Conservation (phyloP, 2,797 vertebrate species). For the Spinibarbus caldwelli region DNA sequence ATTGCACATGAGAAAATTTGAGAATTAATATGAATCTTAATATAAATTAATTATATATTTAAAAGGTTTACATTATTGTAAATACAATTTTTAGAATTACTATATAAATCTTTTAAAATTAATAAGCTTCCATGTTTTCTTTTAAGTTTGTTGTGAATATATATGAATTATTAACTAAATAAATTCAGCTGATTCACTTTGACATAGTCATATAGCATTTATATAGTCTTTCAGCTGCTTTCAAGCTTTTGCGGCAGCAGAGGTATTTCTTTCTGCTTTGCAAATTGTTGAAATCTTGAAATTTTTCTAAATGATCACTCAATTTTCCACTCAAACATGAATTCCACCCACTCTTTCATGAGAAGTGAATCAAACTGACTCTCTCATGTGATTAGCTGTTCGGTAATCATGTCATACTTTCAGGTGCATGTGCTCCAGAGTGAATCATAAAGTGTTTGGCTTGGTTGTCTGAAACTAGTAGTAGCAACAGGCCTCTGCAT, state of each 20-base stretch:
- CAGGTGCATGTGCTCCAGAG: neutral
- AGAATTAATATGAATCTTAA: neutral
- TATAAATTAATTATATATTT: neutral
- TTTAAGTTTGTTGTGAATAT: neutral
- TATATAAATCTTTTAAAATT: neutral
- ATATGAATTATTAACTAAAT: neutral
- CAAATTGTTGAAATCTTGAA: neutral
- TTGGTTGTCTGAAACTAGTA: neutral
- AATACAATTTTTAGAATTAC: neutral
- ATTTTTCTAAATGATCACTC: neutral
- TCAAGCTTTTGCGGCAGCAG: neutral
- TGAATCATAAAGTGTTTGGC: neutral
- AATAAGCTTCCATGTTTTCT: neutral
- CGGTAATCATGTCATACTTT: neutral
- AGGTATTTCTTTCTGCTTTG: neutral
- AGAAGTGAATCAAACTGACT: constrained; percentile 2
- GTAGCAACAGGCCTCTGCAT: neutral
- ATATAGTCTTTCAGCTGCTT: too few relatives aligned
- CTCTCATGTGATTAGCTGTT: neutral
- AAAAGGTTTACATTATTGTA: neutral
- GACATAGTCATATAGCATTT: neutral
- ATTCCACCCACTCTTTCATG: neutral
- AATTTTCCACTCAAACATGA: neutral
- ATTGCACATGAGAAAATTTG: neutral
- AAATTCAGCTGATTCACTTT: neutral